Percentiles rank a stretch among this genome's conserved stretches.
These are phyloP conservation scores for Cryptoprocta ferox DNA, from an alignment of 2,797 vertebrate species.

Conservation along the genomic window DNA sequence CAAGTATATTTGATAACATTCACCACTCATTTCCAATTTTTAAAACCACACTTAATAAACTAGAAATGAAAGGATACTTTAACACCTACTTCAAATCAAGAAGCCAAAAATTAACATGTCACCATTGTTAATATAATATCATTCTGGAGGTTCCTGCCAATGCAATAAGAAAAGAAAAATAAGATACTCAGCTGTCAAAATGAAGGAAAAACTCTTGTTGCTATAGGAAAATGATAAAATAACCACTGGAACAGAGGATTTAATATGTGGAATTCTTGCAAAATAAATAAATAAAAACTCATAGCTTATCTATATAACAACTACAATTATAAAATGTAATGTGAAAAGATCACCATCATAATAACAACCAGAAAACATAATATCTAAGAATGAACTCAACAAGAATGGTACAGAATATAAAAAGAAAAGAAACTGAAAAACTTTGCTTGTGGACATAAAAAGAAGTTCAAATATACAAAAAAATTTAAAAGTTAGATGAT, in stretches of 20 bases:
- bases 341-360: neutral
- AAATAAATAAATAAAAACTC: neutral
- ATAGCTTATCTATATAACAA: neutral
- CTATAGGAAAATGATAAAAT: neutral
- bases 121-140: neutral
- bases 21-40: neutral
- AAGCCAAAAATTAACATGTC: neutral
- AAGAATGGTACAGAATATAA: neutral
- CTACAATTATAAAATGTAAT: neutral
- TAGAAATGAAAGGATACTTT: neutral
- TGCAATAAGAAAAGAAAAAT: constrained; percentile 9
- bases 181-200: neutral
- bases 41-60: neutral
- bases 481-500: neutral
- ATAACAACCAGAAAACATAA: neutral
- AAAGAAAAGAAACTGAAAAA: neutral
- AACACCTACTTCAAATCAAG: neutral
- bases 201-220: neutral
- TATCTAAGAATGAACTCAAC: neutral
- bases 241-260: neutral
- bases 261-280: neutral
- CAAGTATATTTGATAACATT: constrained; percentile 4
- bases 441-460: neutral
- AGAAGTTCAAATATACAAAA: constrained; percentile 25
- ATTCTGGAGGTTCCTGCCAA: neutral